Evolutionary conservation across 2,888 invertebrate species (phyloP), one percentile per base, ranked within the genome.

Genomic region (Pristionchus arcanus): DNA sequence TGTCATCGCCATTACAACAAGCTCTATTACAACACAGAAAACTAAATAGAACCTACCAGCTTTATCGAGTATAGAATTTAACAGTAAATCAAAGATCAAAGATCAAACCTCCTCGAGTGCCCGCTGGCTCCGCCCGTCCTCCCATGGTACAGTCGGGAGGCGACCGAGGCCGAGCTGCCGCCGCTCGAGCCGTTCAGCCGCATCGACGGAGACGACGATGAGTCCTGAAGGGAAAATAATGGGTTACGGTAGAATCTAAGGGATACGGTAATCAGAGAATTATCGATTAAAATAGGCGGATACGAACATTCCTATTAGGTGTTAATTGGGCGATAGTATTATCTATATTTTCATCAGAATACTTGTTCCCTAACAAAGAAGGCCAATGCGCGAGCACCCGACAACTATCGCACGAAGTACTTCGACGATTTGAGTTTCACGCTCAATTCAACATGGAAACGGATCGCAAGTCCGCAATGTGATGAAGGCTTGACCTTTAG

Each of bases 101-200:
- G 15, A 31, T 15, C 71, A 68, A 68, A 25, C 87, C 87, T 71
- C 37, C 87, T 28, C 55, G 71, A 88, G 74, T 88, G 87, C 13
- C 87, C 87, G 37, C 74, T 74, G 2, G 37, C 83, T 13, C 83
- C 89, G 81, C 89, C 81, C 31, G 71, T 81, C 83, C 83, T 37
- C 16, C 89, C 83, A 42, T 81, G 81, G 92, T 94, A 94, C 49
- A 94, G 92, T 31, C 94, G 93, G 42, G 94, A 94, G 34, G 94
- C 94, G 85, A 94, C 94, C 83, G 94, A 93, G 66, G 94, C 93
- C 59, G 92, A 92, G 77, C 93, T 93, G 83, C 94, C 91, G 87
- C 93, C 92, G 84, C 94, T 91, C 88, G 92, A 90, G 90, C 93
- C 93, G 91, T 92, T 91, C 91, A 93, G 90, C 87, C 93, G 91